Base-by-base conservation (phyloP, 2,888 invertebrate genomes). In the Prenolepis imparis region DNA sequence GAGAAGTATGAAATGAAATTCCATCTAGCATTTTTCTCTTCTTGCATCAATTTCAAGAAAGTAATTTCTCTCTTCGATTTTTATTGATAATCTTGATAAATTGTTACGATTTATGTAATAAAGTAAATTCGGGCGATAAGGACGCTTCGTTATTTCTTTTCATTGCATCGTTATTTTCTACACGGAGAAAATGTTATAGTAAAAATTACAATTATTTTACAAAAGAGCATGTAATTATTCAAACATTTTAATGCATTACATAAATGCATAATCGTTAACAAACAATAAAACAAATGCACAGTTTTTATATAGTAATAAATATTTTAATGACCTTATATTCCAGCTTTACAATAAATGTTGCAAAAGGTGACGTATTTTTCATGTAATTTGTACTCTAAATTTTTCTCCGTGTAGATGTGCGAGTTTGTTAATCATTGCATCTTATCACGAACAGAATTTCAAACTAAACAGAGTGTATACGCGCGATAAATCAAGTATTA, bases 371-470 rank as follows among this genome's bases (percentile, higher is more conserved):
- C 3, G 15, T 15, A 3, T 44, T 52, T 52, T 1, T 52, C 2
- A 2, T 48, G 48, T n/a, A 48, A 52, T 52, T 52, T 52, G n/a
- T 52, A 52, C 1, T n/a, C 2, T n/a, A 52, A 52, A 52, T n/a
- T n/a, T 52, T n/a, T 52, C 15, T 52, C 8, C 48, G 44, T 24
- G 41, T 0, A 28, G 21, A 18, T 12, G 9, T 21, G 32, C 32
- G 11, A 8, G 8, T 44, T 15, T 48, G 36, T 59, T 70, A 59
- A 67, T 48, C 18, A 41, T 6, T 18, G 21, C 57, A 18, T 32
- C 59, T 57, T 70, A 41, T 80, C 55, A 8, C 3, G 28, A n/a
- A 12, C 39, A 11, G n/a, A 74, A 75, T 52, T 18, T 55, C 28
- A n/a, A 41, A 66, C 24, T 70, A 44, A 41, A 80, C 8, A 52